Conservation (phyloP, 2,888 invertebrate genomes). For the Dynastes hyllus region DNA sequence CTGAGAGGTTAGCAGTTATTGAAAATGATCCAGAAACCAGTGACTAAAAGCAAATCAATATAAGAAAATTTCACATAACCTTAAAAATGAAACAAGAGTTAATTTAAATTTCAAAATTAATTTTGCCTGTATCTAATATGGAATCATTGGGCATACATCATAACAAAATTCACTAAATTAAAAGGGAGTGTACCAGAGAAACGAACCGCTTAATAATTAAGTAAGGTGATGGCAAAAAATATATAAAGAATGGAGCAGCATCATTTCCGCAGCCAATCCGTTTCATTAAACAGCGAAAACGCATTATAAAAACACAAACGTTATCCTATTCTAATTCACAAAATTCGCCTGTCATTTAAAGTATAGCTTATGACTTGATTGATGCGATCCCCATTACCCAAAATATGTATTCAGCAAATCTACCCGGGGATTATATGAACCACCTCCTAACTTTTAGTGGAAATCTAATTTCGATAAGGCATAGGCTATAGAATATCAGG, state of each 20-base stretch:
- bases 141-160: conserved; percentile 40
- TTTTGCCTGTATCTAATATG: conserved; percentile 8
- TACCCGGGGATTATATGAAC: not conserved
- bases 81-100: no score
- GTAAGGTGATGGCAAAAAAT: conserved; percentile 44
- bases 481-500: conserved; percentile 30
- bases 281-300: conserved; percentile 47
- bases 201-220: conserved; percentile 51
- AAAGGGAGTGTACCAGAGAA: conserved; percentile 3
- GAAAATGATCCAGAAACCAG: no score
- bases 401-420: conserved; percentile 56
- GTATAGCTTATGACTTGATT: conserved; percentile 68
- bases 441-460: not conserved
- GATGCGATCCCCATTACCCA: conserved; percentile 61
- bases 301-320: conserved; percentile 47
- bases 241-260: conserved; percentile 11
- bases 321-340: conserved; percentile 63
- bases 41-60: no score
- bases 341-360: conserved; percentile 68
- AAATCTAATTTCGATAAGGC: conserved; percentile 46
- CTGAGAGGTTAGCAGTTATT: no score
- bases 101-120: no score
- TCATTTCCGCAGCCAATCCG: conserved; percentile 20
- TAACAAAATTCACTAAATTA: conserved; percentile 1
- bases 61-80: no score